These are phyloP conservation scores for Leptobrachium ailaonicum DNA, from an alignment of 2,113 vertebrate genomes.

Conservation along the genomic window DNA sequence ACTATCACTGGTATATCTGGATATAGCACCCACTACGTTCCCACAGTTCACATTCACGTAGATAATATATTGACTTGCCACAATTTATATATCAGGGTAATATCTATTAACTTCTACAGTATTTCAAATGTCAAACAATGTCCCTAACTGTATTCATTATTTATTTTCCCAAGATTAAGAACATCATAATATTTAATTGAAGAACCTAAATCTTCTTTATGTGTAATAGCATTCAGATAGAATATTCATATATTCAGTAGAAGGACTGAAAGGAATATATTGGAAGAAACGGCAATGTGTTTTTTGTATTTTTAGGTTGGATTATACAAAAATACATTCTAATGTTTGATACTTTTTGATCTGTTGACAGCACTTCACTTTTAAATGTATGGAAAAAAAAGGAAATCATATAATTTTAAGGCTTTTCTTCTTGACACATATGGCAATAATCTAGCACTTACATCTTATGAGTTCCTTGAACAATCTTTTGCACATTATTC, in stretches of 20 bases:
- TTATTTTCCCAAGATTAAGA: slow-evolving; percentile 59
- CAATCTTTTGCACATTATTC: slow-evolving; percentile 54
- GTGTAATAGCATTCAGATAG: slow-evolving; percentile 56
- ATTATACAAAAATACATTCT: slow-evolving; percentile 38
- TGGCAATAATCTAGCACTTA: slow-evolving; percentile 46
- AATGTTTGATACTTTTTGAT: slow-evolving; percentile 26
- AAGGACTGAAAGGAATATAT: slow-evolving; percentile 47
- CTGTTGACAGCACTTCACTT: slow-evolving; percentile 52
- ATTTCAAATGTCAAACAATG: neutral
- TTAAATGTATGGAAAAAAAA: slow-evolving; percentile 47
- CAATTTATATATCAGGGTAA: too few species aligned
- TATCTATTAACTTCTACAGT: too few species aligned
- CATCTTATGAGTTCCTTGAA: slow-evolving; percentile 27
- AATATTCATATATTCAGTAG: slow-evolving; percentile 51
- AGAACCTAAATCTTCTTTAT: slow-evolving; percentile 63
- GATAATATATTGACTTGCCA: too few species aligned
- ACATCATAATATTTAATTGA: slow-evolving; percentile 76
- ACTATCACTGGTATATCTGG: too few species aligned
- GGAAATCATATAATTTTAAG: slow-evolving; percentile 10
- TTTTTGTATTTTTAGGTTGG: slow-evolving; percentile 46
- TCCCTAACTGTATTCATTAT: slow-evolving; percentile 71
- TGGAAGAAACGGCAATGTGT: slow-evolving; percentile 8
- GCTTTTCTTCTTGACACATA: slow-evolving; percentile 47
- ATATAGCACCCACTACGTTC: too few species aligned
- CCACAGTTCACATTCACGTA: too few species aligned